These are phyloP conservation scores for Gymnocheta viridis DNA, from an alignment of 2,888 invertebrate species.

Conservation along the genomic window DNA sequence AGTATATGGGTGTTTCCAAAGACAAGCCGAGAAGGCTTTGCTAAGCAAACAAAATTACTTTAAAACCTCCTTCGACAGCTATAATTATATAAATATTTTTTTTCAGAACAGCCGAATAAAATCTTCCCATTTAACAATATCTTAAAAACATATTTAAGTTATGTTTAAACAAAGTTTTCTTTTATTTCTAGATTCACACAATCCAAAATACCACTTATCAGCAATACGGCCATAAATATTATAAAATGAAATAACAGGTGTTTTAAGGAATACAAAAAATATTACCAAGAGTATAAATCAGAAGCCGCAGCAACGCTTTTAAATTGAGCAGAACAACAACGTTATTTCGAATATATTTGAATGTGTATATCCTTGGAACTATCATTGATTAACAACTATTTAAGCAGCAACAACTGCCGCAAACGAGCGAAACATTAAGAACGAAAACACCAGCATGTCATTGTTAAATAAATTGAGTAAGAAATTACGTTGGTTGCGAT, in stretches of 20 bases:
- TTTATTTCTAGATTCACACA: conserved; percentile 11
- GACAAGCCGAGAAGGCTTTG: too few relatives aligned
- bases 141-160: too few relatives aligned
- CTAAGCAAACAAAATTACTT: too few relatives aligned
- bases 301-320: background rate
- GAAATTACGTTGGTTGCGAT: conserved; percentile 81
- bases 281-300: conserved; percentile 16
- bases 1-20: too few relatives aligned
- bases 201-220: too few relatives aligned
- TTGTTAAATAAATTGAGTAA: conserved; percentile 80
- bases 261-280: background rate
- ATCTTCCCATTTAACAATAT: too few relatives aligned
- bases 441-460: conserved; percentile 74
- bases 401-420: conserved; percentile 16
- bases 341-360: background rate
- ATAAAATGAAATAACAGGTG: conserved; percentile 29
- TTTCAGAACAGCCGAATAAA: too few relatives aligned
- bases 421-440: conserved; percentile 24
- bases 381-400: conserved; percentile 35
- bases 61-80: too few relatives aligned
- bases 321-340: conserved; percentile 18
- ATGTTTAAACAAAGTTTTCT: background rate
- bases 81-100: too few relatives aligned
- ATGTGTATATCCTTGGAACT: background rate
- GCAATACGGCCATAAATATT: background rate